These are phyloP conservation scores for Brachionus paranguensis DNA, from an alignment of 1,140 invertebrate species.

Conservation along the genomic window DNA sequence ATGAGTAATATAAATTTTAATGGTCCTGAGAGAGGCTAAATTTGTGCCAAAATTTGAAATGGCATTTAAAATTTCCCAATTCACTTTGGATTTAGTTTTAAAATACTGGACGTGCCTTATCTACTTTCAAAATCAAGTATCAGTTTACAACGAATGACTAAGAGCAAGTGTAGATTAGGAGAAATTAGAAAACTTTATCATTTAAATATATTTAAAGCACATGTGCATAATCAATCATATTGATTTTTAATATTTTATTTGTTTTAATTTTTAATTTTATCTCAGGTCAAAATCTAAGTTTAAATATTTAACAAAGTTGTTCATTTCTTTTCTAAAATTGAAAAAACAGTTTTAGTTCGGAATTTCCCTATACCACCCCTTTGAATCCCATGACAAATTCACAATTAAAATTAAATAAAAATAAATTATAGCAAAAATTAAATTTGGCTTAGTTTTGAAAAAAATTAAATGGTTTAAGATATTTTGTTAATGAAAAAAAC, in stretches of 20 bases:
- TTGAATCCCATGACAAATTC: no score
- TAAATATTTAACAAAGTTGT: neutral
- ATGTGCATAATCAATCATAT: slow-evolving; percentile 38
- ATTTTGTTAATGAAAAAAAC: no score
- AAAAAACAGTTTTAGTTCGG: no score
- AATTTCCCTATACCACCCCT: no score
- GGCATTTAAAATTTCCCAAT: neutral
- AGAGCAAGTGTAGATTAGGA: neutral
- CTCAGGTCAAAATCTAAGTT: neutral
- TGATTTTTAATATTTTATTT: slow-evolving; percentile 5
- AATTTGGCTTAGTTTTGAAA: no score
- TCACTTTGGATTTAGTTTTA: slow-evolving; percentile 25
- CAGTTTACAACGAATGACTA: neutral
- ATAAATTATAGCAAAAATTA: no score
- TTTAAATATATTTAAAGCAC: neutral
- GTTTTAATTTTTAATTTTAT: slow-evolving; percentile 4
- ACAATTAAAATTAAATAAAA: no score
- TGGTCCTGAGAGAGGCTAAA: neutral
- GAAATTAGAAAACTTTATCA: neutral
- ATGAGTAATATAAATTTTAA: neutral
- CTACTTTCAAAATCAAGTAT: slow-evolving; percentile 17
- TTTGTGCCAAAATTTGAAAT: slow-evolving; percentile 11
- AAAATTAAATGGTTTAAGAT: no score
- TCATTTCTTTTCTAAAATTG: neutral
- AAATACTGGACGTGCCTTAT: neutral